phyloP scores from a whole-genome alignment of 2,797 vertebrate genomes.

The Parambassis ranga region DNA sequence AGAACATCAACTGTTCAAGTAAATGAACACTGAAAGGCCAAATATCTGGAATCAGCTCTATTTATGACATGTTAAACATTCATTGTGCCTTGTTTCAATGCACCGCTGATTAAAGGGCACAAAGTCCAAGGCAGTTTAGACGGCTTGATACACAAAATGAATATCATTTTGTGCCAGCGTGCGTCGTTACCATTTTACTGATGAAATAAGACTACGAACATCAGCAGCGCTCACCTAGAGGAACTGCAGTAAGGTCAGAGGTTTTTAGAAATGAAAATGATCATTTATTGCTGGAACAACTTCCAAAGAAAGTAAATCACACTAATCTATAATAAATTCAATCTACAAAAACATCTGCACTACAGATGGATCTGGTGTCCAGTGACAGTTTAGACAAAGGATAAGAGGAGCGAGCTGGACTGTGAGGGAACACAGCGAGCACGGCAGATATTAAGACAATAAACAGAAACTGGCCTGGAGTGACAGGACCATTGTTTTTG shows the following conservation, averaged over 20 bases:
- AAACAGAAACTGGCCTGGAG: conserved; percentile 17
- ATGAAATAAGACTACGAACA: conserved; percentile 1
- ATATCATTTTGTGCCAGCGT: not conserved
- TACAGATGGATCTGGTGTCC: not conserved
- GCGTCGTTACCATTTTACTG: not conserved
- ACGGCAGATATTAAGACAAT: conserved; percentile 18
- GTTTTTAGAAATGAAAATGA: too few species aligned
- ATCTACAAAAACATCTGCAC: too few species aligned
- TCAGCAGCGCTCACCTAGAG: not conserved
- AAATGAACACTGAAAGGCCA: conserved; percentile 18
- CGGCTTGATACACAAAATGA: conserved; percentile 4
- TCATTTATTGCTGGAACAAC: too few species aligned
- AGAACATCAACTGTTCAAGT: conserved; percentile 6
- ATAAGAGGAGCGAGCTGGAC: not conserved
- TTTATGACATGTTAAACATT: conserved; percentile 41
- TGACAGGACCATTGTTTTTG: conserved; percentile 40
- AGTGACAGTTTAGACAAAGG: not conserved
- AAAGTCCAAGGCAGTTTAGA: conserved; percentile 10
- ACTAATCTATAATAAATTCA: too few species aligned
- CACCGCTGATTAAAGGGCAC: not conserved
- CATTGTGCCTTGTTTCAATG: conserved; percentile 13
- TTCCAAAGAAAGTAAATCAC: too few species aligned
- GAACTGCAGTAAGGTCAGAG: too few species aligned
- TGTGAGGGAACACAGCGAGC: not conserved
- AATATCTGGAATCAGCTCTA: not conserved